phyloP scores from a whole-genome alignment of 1,140 invertebrate species.

The Drosophila tropicalis region DNA sequence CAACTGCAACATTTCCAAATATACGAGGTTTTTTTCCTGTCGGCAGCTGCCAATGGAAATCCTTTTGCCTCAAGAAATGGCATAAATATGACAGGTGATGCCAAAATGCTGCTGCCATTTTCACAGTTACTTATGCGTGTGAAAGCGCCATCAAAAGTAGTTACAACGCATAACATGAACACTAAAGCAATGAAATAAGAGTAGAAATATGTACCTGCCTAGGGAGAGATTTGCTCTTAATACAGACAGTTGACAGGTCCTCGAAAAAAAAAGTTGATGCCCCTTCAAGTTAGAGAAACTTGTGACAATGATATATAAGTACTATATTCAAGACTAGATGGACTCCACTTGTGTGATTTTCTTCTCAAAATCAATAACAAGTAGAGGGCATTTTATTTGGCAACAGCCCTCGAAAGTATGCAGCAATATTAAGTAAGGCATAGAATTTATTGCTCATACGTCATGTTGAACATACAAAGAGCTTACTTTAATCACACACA shows the following conservation, averaged over 20 bases:
- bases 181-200: neutral
- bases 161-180: neutral
- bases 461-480: neutral
- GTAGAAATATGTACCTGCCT: neutral
- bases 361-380: neutral
- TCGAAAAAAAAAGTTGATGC: neutral
- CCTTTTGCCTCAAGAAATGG: constrained; percentile 46
- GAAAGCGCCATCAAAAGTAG: constrained; percentile 1
- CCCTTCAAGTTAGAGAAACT: neutral
- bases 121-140: constrained; percentile 39
- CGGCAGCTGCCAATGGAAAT: constrained; percentile 38
- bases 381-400: neutral
- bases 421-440: neutral
- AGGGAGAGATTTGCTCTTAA: constrained; percentile 1
- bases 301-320: constrained; percentile 8
- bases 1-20: constrained; percentile 28
- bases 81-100: constrained; percentile 68
- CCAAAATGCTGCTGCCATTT: constrained; percentile 54
- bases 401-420: neutral
- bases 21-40: neutral
- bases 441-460: constrained; percentile 4
- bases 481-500: neutral
- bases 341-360: neutral
- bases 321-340: neutral
- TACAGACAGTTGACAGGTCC: neutral